Evolutionary conservation across 1,140 invertebrate genomes (phyloP).

Genomic region (Frieseomelitta varia): DNA sequence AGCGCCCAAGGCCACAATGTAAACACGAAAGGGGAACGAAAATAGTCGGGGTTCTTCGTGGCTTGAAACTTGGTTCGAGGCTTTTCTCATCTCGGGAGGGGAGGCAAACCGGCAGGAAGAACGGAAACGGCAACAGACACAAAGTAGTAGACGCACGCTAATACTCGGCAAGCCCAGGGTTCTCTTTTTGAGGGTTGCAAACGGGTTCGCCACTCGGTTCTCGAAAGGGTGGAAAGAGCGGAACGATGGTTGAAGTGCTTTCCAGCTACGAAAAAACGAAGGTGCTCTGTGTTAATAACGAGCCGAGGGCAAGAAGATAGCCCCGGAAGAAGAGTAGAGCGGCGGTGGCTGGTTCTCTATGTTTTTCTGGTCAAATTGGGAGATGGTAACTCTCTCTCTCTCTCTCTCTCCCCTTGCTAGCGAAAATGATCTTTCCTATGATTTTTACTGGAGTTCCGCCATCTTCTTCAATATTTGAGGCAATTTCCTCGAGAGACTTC

Average conservation of each 20-base stretch:
- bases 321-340: not conserved
- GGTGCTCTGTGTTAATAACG: constrained; percentile 61
- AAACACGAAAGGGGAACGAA: constrained; percentile 51
- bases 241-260: constrained; percentile 55
- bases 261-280: constrained; percentile 57
- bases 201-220: constrained; percentile 44
- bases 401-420: not conserved
- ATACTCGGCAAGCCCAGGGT: constrained; percentile 18
- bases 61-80: constrained; percentile 11
- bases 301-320: constrained; percentile 18
- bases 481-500: constrained; percentile 3
- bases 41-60: constrained; percentile 59
- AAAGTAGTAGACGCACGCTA: constrained; percentile 45
- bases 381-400: constrained; percentile 18
- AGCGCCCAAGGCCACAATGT: constrained; percentile 12
- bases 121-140: constrained; percentile 43
- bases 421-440: not conserved
- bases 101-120: not conserved
- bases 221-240: constrained; percentile 47
- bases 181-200: constrained; percentile 48
- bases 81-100: not conserved
- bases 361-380: constrained; percentile 50
- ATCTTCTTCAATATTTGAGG: constrained; percentile 16
- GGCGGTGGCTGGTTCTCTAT: not conserved
- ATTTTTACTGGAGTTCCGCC: not conserved